Percentiles rank a stretch among this genome's conserved stretches.
phyloP scores from a whole-genome alignment of 2,888 invertebrate genomes.

The Apomyelois bistriatella region DNA sequence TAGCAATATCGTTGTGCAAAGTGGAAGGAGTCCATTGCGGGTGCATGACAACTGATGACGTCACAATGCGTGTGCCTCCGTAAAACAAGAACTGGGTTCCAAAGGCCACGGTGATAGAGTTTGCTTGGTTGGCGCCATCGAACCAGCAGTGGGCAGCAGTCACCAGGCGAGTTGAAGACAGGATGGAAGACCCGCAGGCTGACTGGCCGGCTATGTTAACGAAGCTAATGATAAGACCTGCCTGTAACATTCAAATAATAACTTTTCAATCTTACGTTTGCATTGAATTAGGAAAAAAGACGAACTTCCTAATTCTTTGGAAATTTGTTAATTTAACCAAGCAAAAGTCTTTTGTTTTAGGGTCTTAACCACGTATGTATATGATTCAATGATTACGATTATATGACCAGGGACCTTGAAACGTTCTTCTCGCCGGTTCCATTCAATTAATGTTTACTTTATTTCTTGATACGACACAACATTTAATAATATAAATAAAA shows the following conservation, averaged over 20 bases:
- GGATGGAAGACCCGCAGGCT: conserved; percentile 48
- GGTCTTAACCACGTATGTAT: too few relatives aligned
- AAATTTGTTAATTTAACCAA: too few relatives aligned
- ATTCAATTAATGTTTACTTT: too few relatives aligned
- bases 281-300: not conserved
- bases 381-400: too few relatives aligned
- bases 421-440: too few relatives aligned
- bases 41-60: conserved; percentile 39
- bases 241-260: conserved; percentile 28
- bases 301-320: too few relatives aligned
- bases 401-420: too few relatives aligned
- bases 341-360: too few relatives aligned
- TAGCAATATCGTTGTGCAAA: conserved; percentile 46
- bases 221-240: conserved; percentile 46
- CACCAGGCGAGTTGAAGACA: conserved; percentile 38
- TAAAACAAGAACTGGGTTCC: conserved; percentile 42
- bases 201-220: conserved; percentile 34
- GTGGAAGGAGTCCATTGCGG: conserved; percentile 33
- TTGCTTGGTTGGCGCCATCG: conserved; percentile 40
- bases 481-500: too few relatives aligned
- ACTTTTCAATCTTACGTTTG: not conserved
- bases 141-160: conserved; percentile 61
- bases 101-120: conserved; percentile 43
- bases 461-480: too few relatives aligned
- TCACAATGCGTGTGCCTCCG: conserved; percentile 45